Percentiles rank a stretch among this genome's conserved stretches.
Evolutionary conservation across 2,888 invertebrate species (phyloP).

Genomic region (Luperina nickerlii): DNA sequence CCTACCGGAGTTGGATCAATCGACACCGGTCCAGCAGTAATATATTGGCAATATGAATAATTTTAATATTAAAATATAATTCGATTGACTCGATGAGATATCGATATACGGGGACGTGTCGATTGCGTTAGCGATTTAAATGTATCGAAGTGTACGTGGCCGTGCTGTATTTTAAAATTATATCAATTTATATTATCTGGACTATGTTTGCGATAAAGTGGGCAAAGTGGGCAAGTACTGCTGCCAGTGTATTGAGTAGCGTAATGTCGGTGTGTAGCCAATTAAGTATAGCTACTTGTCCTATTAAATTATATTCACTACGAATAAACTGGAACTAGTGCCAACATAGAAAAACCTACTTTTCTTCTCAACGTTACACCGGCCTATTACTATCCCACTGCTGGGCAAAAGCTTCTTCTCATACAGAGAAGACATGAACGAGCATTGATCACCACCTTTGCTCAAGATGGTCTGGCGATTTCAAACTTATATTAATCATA

Average conservation of each 20-base stretch:
- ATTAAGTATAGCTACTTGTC: constrained; percentile 8
- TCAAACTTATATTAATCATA: no score
- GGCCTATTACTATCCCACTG: background rate
- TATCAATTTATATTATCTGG: constrained; percentile 40
- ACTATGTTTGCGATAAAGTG: constrained; percentile 44
- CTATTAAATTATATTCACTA: constrained; percentile 9
- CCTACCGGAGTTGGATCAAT: constrained; percentile 73
- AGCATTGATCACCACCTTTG: no score
- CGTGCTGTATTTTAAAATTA: constrained; percentile 29
- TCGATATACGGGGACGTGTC: constrained; percentile 56
- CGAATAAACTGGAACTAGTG: background rate
- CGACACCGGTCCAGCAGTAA: constrained; percentile 63
- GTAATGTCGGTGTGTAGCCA: background rate
- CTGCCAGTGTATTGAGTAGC: constrained; percentile 12
- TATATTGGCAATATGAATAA: constrained; percentile 71
- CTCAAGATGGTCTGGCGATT: no score
- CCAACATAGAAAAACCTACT: background rate
- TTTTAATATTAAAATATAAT: constrained; percentile 73
- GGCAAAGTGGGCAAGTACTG: constrained; percentile 28
- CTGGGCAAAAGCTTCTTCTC: background rate
- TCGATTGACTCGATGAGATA: constrained; percentile 71
- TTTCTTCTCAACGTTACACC: background rate
- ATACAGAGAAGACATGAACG: no score
- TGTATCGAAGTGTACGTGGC: constrained; percentile 19
- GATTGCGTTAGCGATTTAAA: constrained; percentile 62